Evolutionary conservation across 2,113 vertebrate genomes (phyloP).

Genomic region (Tringa solitaria): DNA sequence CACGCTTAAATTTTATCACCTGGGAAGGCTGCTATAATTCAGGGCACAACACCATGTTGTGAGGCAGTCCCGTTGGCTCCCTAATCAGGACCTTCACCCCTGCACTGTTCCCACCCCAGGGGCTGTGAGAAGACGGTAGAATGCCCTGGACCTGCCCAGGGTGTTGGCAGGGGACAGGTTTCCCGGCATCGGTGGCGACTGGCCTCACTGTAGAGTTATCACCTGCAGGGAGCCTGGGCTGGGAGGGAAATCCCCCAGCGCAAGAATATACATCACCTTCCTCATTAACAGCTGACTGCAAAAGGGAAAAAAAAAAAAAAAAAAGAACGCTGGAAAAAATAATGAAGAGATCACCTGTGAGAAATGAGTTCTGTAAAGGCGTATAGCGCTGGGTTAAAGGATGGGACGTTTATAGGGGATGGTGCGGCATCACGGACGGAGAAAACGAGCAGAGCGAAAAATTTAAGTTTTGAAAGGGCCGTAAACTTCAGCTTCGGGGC

Average conservation of each 20-base stretch:
- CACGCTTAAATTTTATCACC: background rate
- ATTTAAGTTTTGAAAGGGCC: background rate
- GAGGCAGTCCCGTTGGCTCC: background rate
- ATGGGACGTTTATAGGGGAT: accelerated
- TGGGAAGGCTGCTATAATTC: background rate
- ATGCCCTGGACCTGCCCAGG: accelerated
- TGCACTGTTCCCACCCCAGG: background rate
- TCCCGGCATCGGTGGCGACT: background rate
- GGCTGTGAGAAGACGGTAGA: background rate
- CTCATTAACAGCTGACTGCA: accelerated
- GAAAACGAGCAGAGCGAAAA: background rate
- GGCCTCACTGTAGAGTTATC: background rate
- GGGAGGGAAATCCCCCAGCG: background rate
- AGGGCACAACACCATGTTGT: background rate
- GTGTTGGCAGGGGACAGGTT: background rate
- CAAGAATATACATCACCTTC: background rate
- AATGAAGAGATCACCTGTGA: background rate
- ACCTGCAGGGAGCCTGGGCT: background rate
- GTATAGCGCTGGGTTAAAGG: background rate
- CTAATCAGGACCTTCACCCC: background rate
- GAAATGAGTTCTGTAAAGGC: background rate
- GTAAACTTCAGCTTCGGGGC: background rate
- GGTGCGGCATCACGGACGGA: accelerated
- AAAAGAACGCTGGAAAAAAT: background rate
- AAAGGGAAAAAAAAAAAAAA: background rate